Base-by-base conservation (phyloP, 92 coral and sea anemone genomes). In the Epizoanthus stellaris region DNA sequence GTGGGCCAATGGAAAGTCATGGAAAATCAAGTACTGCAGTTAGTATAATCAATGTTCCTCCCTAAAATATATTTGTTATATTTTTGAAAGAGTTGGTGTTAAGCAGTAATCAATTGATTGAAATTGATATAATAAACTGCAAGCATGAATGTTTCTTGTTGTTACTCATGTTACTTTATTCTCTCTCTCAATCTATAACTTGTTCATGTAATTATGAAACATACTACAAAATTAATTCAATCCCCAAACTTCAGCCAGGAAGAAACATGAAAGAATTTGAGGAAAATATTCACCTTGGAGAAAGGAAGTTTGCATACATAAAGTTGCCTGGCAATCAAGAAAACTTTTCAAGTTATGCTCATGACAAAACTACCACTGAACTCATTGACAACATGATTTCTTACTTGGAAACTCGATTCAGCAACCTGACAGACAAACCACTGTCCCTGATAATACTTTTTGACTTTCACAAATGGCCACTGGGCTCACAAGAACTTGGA, bases 391-490 rank as follows among this genome's bases (percentile, higher is more conserved):
- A 67, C 72, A 67, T 39, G 12, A 42, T 67, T 67, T 30, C 14
- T 1, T 67, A 67, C 21, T 39, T 67, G 20, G 40, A 17, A 14
- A 16, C 45, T 7, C 38, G 45, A 67, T 67, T 67, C 40, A 67
- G 72, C 39, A 67, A 2, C 16, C 72, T 67, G 39, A 25, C 73
- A 25, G 73, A 68, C 45, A 68, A 68, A 43, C 73, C 73, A 68
- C 52, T 68, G 38, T 68, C 73, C 5, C 53, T 68, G 15, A 14
- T 68, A 53, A 36, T 19, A 68, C 17, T 68, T 16, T 68, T 68
- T 68, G 53, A 68, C 25, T 68, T 68, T 68, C 73, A 68, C 43
- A 68, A 68, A 36, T 68, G 45, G 73, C 49, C 73, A 34, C 73
- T 68, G 52, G 73, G 43, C 52, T 36, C 21, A 47, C 73, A 68